Conservation (phyloP, 2,113 vertebrate genomes). For the Brachyhypopomus occidentalis region DNA sequence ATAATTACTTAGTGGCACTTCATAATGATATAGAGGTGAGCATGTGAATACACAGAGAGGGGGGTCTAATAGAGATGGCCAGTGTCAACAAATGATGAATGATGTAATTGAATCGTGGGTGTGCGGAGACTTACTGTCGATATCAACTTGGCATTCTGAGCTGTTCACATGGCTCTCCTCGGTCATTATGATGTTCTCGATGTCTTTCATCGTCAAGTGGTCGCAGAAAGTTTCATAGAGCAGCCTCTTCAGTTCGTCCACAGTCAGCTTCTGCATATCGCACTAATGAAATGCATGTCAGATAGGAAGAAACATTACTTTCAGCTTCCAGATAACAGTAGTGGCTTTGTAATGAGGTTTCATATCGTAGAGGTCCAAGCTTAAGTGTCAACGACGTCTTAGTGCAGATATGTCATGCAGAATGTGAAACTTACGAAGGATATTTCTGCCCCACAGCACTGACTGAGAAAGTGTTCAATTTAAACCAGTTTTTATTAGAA, state of each 20-base stretch:
- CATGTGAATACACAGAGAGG: neutral
- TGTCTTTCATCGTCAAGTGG: slow-evolving; percentile 99
- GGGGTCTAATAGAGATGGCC: slow-evolving; percentile 9
- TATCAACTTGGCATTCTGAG: slow-evolving; percentile 87
- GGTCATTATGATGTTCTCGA: slow-evolving; percentile 98
- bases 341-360: neutral
- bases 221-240: slow-evolving; percentile 98
- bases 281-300: slow-evolving; percentile 74
- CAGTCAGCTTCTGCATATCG: slow-evolving; percentile 97
- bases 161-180: slow-evolving; percentile 97
- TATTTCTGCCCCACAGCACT: neutral
- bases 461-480: too few species aligned
- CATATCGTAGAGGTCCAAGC: neutral
- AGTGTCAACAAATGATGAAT: slow-evolving; percentile 16
- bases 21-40: slow-evolving; percentile 15
- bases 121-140: slow-evolving; percentile 52
- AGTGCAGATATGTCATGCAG: slow-evolving; percentile 10
- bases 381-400: neutral
- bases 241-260: slow-evolving; percentile 95
- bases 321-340: slow-evolving; percentile 2
- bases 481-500: neutral
- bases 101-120: slow-evolving; percentile 9
- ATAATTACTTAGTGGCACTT: slow-evolving; percentile 19
- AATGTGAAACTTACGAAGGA: slow-evolving; percentile 19
- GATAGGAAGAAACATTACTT: slow-evolving; percentile 12